Base-by-base conservation (phyloP, 2,797 vertebrate species). In the Lindbergichthys nudifrons region DNA sequence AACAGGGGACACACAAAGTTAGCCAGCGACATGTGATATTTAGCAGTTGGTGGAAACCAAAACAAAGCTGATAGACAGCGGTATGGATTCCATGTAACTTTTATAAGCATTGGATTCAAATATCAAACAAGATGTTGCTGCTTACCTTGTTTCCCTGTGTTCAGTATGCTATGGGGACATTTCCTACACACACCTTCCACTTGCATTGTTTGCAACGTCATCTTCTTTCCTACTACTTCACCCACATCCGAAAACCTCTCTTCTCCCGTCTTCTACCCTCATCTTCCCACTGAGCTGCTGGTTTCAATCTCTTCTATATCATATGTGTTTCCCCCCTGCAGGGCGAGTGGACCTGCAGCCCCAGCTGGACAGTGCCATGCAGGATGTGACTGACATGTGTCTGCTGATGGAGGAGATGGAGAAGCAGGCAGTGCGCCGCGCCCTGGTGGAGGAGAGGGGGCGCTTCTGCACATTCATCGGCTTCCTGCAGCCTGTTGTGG, bases 371-470 rank as follows among this genome's bases (percentile, higher is more conserved):
- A 97, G 96, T 0, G 98, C 98, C 0, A 96, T 99, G 87, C 98
- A 99, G 93, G 98, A 99, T 0, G 97, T 99, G 86, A 99, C 96
- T 0, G 98, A 99, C 93, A 96, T 98, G 97, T 99, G 97, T 89
- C 94, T 99, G 87, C 87, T 99, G 82, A 95, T 99, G 95, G 97
- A 99, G 93, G 98, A 99, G 93, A 99, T 95, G 0, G 98, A 99
- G 94, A 99, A 99, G 89, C 97, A 98, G 94, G 97, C 98, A 0
- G 97, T 99, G 63, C 96, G 98, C 76, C 94, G 96, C 14, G 98
- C 97, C 6, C 96, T 99, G 65, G 96, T 98, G 0, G 97, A 99
- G 90, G 97, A 99, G 85, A 93, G 97, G 3, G 96, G 97, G 0
- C 96, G 97, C 60, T 99, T 98, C 94, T 99, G 97, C 89, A 97